Conservation (phyloP, 1,140 invertebrate species). For the Forficula auricularia region DNA sequence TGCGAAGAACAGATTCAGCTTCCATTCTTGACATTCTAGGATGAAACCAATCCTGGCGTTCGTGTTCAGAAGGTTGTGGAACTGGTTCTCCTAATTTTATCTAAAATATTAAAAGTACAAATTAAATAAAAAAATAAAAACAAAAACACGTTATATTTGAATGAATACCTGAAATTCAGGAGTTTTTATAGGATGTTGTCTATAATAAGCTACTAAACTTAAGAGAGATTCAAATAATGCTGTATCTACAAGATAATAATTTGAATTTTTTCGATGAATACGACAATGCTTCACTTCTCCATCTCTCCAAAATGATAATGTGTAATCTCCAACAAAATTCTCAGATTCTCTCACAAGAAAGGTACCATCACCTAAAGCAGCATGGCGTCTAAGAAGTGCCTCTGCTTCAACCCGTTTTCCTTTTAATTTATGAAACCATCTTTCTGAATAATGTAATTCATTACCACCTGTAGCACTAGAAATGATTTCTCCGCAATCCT, state of each 20-base stretch:
- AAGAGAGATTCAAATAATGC: constrained; percentile 84
- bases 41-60: constrained; percentile 89
- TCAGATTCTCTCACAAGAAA: constrained; percentile 89
- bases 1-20: constrained; percentile 72
- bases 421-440: constrained; percentile 84
- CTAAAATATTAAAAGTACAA: constrained; percentile 2
- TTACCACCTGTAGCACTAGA: constrained; percentile 25
- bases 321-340: constrained; percentile 92
- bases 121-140: constrained; percentile 4
- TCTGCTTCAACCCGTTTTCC: constrained; percentile 60
- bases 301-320: constrained; percentile 80
- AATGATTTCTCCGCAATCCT: background rate
- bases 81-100: constrained; percentile 50
- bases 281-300: constrained; percentile 82
- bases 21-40: constrained; percentile 53
- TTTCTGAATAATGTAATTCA: constrained; percentile 85
- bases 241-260: constrained; percentile 81
- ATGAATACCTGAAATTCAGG: constrained; percentile 31
- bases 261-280: constrained; percentile 75
- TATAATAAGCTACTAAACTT: constrained; percentile 79
- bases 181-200: constrained; percentile 66
- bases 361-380: constrained; percentile 80
- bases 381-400: constrained; percentile 56
- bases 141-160: constrained; percentile 6
- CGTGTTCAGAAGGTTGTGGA: constrained; percentile 85